phyloP scores from a whole-genome alignment of 2,113 vertebrate genomes.

The Oreochromis spilurus region DNA sequence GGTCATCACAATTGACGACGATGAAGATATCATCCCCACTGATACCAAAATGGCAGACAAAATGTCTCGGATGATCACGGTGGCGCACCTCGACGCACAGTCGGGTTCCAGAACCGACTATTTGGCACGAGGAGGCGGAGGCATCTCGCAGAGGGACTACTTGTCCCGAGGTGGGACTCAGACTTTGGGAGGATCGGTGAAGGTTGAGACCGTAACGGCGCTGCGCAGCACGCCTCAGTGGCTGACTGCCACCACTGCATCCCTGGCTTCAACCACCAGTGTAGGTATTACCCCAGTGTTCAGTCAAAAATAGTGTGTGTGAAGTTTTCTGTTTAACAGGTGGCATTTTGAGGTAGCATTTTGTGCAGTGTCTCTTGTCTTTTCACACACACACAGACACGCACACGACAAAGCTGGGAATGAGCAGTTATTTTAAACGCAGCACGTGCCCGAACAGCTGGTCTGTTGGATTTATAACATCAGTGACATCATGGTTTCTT shows the following conservation, averaged over 20 bases:
- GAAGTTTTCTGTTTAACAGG: neutral
- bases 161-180: constrained; percentile 77
- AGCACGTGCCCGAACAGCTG: neutral
- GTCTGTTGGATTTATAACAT: neutral
- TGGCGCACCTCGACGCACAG: constrained; percentile 33
- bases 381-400: neutral
- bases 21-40: constrained; percentile 22
- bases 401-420: neutral
- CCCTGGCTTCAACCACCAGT: constrained; percentile 33
- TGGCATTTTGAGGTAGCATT: neutral
- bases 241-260: constrained; percentile 31
- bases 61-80: constrained; percentile 25
- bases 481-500: neutral
- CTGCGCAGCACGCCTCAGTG: constrained; percentile 72
- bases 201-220: constrained; percentile 72
- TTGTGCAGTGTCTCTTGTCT: neutral
- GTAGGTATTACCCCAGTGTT: constrained; percentile 33
- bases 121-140: constrained; percentile 74
- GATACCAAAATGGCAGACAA: constrained; percentile 36
- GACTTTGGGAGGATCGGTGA: constrained; percentile 60
- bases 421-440: neutral
- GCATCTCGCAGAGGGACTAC: constrained; percentile 59
- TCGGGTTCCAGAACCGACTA: constrained; percentile 72
- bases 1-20: constrained; percentile 63
- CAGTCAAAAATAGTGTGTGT: neutral